Evolutionary conservation across 2,113 vertebrate species (phyloP), one percentile per base, ranked within the genome.

Genomic region (Cyprinodon brontotheroides): DNA sequence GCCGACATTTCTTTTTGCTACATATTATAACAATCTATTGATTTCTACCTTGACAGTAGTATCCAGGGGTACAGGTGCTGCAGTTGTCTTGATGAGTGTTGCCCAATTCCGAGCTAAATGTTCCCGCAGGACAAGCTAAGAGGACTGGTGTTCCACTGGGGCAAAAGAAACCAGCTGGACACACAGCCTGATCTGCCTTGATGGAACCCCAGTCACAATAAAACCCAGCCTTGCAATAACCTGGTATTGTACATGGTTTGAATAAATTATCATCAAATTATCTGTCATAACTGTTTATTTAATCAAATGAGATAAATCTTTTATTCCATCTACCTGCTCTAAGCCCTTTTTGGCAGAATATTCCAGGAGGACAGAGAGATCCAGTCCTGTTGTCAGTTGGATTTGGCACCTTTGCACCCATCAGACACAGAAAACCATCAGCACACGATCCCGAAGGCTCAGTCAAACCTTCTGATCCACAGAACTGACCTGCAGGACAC

Each of bases 131-230:
- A 82, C 96, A 96, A 0, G 93, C 92, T 9, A 91, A 0, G 0
- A 94, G 95, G 22, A 45, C 75, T 17, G 74, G 82, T n/a, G 95
- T 93, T 74, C 94, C 94, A 53, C 84, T 75, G 13, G 94, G 93
- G 72, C 95, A 96, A 77, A 94, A 96, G 78, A 80, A 95, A 37
- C 95, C 95, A 65, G 94, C 78, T 0, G 95, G 94, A 9, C 96
- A 96, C 14, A 91, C 68, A 43, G 68, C 53, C 40, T 89, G 85
- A 66, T 95, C 91, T 41, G 92, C 88, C 68, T 81, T 91, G 63
- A 86, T 93, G 2, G 95, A 95, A 13, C 91, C 93, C 90, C 90
- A 87, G 77, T 86, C 78, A 74, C 95, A 96, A 80, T 90, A 93
- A 88, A 91, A 94, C 40, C 95, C 95, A 38, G 92, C 88, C 73